Conservation (phyloP, 2,797 vertebrate genomes). For the Sebastolobus altivelis region DNA sequence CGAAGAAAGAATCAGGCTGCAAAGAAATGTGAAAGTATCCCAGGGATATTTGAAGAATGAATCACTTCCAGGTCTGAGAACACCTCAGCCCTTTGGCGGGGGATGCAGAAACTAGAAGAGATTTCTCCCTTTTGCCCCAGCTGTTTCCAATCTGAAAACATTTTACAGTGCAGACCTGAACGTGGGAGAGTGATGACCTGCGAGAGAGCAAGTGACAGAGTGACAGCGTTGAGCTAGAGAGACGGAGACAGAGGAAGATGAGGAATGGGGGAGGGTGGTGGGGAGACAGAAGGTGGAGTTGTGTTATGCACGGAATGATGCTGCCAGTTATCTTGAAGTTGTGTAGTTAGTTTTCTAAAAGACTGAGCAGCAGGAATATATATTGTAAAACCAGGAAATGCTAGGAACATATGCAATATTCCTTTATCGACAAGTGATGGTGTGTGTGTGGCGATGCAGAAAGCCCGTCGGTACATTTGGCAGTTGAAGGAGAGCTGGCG, state of each 20-base stretch:
- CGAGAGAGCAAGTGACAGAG: conserved; percentile 74
- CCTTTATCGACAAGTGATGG: conserved; percentile 54
- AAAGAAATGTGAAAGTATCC: conserved; percentile 62
- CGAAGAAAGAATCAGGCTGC: conserved; percentile 23
- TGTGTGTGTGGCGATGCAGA: conserved; percentile 51
- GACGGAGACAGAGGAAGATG: conserved; percentile 62
- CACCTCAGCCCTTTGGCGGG: conserved; percentile 52
- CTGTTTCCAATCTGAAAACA: conserved; percentile 75
- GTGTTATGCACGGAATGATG: conserved; percentile 28
- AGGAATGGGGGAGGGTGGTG: conserved; percentile 40
- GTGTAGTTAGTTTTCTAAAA: conserved; percentile 36
- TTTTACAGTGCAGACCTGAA: conserved; percentile 68
- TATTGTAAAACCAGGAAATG: conserved; percentile 27
- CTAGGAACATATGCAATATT: conserved; percentile 45
- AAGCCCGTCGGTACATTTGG: conserved; percentile 69
- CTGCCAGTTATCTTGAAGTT: conserved; percentile 34
- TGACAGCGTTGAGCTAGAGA: conserved; percentile 72
- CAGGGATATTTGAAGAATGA: conserved; percentile 80
- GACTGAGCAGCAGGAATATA: conserved; percentile 17
- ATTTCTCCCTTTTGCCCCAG: conserved; percentile 65
- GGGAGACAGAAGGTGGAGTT: conserved; percentile 21
- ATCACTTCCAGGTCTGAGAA: conserved; percentile 72
- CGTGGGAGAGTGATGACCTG: conserved; percentile 80
- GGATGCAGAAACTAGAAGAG: conserved; percentile 42
- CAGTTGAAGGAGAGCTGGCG: conserved; percentile 73